A percentile compares a stretch with the other conserved stretches of the same genome.
Conservation (phyloP, 2,113 vertebrate genomes). For the Sinocyclocheilus rhinocerous region DNA sequence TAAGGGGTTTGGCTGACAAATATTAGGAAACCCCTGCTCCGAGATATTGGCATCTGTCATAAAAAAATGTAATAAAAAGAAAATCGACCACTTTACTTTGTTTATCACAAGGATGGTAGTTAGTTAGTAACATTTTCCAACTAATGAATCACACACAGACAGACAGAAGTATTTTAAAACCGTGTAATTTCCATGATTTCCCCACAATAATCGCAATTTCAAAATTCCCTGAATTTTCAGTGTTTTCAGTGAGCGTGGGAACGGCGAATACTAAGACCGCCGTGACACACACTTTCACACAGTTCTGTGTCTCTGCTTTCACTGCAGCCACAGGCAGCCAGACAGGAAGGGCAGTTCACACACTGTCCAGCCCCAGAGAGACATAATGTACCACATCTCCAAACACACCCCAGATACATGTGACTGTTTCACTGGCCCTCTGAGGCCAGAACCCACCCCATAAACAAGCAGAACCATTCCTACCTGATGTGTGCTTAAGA, state of each 20-base stretch:
- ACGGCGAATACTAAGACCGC: neutral
- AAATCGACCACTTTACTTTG: neutral
- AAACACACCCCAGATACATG: constrained; percentile 15
- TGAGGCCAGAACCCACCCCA: neutral
- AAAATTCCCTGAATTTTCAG: neutral
- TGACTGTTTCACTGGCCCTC: neutral
- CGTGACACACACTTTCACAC: constrained; percentile 12
- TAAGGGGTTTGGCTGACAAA: neutral
- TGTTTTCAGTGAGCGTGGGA: neutral
- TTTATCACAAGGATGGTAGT: neutral
- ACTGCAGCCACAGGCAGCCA: constrained; percentile 30
- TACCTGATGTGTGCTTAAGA: neutral
- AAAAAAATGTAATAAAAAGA: neutral
- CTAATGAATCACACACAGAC: neutral
- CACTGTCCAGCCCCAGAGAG: constrained; percentile 6
- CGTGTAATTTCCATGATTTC: neutral
- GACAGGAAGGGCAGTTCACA: constrained; percentile 39
- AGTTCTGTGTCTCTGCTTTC: neutral
- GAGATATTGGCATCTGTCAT: neutral
- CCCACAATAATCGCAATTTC: neutral
- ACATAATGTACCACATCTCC: constrained; percentile 25
- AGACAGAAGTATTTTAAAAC: neutral
- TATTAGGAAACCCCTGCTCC: neutral
- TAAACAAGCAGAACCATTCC: neutral
- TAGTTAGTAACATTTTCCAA: neutral